phyloP scores from a whole-genome alignment of 2,113 vertebrate genomes.

The Vireo altiloquus region DNA sequence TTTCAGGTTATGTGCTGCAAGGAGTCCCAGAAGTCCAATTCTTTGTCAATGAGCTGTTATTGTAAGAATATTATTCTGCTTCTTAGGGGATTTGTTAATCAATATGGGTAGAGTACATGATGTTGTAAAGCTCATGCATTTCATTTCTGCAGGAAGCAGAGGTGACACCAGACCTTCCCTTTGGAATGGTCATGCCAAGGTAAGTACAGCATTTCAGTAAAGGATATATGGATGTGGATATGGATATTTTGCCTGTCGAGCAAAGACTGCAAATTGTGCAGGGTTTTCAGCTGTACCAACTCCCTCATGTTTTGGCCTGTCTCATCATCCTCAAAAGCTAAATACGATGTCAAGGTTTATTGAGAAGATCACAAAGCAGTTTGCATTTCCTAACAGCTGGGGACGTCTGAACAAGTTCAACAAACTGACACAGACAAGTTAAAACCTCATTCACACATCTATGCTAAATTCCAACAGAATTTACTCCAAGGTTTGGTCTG shows the following conservation, averaged over 20 bases:
- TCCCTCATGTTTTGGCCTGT: not conserved
- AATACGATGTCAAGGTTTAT: not conserved
- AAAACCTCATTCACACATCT: not conserved
- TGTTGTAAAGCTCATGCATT: not conserved
- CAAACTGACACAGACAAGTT: not conserved
- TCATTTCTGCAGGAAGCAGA: not conserved
- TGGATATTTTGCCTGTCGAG: not conserved
- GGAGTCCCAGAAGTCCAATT: not conserved
- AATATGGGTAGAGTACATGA: not conserved
- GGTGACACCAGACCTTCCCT: not conserved
- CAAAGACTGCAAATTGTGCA: not conserved
- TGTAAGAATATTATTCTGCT: not conserved
- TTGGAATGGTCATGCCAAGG: not conserved
- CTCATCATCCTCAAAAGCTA: not conserved
- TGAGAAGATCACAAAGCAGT: slow-evolving; percentile 22
- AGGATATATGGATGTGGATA: not conserved
- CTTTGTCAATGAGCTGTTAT: not conserved
- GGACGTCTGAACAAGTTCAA: not conserved
- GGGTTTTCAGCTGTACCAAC: not conserved
- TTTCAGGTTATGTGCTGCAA: not conserved
- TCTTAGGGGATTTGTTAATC: not conserved
- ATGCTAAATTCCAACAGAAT: not conserved
- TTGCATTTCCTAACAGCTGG: not conserved
- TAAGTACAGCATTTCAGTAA: not conserved
- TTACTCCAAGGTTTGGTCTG: not conserved